Percentiles rank a stretch among this genome's conserved stretches.
These are phyloP conservation scores for Dolichotis patagonum DNA, from an alignment of 2,113 vertebrate species.

Conservation along the genomic window DNA sequence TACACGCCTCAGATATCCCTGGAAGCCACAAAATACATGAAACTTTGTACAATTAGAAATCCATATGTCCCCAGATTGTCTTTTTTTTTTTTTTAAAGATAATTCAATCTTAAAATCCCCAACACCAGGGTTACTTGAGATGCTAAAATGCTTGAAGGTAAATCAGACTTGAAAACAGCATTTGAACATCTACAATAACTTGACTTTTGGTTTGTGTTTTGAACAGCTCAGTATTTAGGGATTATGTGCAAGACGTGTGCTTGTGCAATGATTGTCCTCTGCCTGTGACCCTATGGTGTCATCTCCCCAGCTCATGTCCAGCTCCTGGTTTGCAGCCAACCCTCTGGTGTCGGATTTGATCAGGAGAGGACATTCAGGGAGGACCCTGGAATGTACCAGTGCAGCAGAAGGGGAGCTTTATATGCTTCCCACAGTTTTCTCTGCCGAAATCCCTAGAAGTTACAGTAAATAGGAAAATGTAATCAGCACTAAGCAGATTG, in stretches of 20 bases:
- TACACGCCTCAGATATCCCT: neutral
- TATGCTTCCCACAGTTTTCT: conserved; percentile 41
- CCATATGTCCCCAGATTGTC: neutral
- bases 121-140: neutral
- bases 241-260: accelerated
- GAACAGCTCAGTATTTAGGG: neutral
- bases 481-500: conserved; percentile 56
- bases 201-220: neutral
- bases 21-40: neutral
- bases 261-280: neutral
- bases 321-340: neutral
- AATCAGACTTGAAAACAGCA: neutral
- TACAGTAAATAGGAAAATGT: neutral
- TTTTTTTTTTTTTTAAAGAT: neutral
- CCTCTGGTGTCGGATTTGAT: neutral
- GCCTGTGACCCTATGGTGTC: accelerated
- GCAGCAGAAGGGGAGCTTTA: conserved; percentile 15
- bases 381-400: neutral
- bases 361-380: neutral
- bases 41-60: neutral
- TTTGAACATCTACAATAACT: neutral
- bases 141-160: neutral
- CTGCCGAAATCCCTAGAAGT: conserved; percentile 2
- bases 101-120: neutral
- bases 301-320: neutral